Base-by-base conservation (phyloP, 2,888 invertebrate species). In the Catocala nupta region DNA sequence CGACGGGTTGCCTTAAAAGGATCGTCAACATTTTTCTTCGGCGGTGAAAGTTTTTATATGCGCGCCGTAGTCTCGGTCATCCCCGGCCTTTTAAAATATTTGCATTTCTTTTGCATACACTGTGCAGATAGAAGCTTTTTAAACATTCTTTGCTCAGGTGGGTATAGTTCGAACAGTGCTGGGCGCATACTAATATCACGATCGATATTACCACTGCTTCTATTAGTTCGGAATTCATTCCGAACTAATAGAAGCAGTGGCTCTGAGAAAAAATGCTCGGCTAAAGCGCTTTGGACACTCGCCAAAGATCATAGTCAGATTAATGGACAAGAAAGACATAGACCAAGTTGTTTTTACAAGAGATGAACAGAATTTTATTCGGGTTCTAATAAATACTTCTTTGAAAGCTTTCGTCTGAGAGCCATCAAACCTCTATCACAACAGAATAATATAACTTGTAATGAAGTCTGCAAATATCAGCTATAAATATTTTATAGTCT, bases 21-120 rank as follows among this genome's bases (percentile, higher is more conserved):
- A 81, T 75, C 78, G 76, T 77, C 83, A 81, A 80, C 85, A 90
- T 89, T 91, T 91, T 92, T 90, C 86, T 82, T 81, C 71, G 71
- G 44, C 57, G 73, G 91, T 84, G 92, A 92, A 93, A 93, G 92
- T 91, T 91, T 90, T 88, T 73, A 70, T 67, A 73, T 66, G 66
- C 71, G 51, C 50, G 58, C 55, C 59, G 36, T 8, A 64, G 80
- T 64, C 75, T 81, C 77, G 84, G 84, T 82, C 88, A 84, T 87
- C 85, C 82, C 81, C 65, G 70, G 81, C 84, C 89, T 87, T 86
- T 90, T 88, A 88, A 90, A 80, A 87, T 88, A 90, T 90, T 91
- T 90, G 90, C 89, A 90, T 92, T 90, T 87, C 87, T 87, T 86
- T 85, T 85, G 83, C 86, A 86, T 82, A 85, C 80, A 77, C 68